These are phyloP conservation scores for Ptychobarbus kaznakovi DNA, from an alignment of 2,797 vertebrate species.

Conservation along the genomic window DNA sequence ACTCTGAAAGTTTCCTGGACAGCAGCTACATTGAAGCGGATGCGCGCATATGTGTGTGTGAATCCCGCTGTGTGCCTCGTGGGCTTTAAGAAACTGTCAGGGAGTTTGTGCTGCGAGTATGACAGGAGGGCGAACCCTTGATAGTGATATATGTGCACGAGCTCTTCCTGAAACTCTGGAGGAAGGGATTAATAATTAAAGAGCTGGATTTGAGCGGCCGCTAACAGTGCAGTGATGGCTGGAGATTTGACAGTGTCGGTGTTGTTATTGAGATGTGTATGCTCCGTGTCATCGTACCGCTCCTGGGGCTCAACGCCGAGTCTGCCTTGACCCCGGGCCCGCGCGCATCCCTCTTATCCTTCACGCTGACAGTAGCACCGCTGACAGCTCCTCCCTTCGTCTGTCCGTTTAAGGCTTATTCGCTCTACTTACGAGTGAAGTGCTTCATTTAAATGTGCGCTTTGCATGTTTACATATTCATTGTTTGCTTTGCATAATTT, in stretches of 20 bases:
- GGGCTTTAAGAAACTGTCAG: conserved; percentile 76
- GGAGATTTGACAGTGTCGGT: conserved; percentile 66
- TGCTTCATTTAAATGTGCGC: background rate
- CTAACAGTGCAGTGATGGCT: conserved; percentile 66
- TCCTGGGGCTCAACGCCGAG: conserved; percentile 61
- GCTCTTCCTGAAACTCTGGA: conserved; percentile 62
- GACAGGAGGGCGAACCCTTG: conserved; percentile 65
- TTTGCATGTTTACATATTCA: conserved; percentile 32
- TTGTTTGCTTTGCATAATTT: conserved; percentile 37
- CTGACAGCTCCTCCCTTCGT: conserved; percentile 49
- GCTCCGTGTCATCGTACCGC: conserved; percentile 66
- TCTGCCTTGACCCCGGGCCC: conserved; percentile 70
- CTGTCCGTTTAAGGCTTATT: background rate
- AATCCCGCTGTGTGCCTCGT: conserved; percentile 31
- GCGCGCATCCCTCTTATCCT: conserved; percentile 65
- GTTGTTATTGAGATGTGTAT: conserved; percentile 69
- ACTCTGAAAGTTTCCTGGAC: conserved; percentile 59
- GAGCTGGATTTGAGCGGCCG: conserved; percentile 64
- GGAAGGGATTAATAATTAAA: conserved; percentile 80
- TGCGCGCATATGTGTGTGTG: conserved; percentile 41
- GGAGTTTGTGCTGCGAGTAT: conserved; percentile 72
- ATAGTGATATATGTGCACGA: conserved; percentile 63
- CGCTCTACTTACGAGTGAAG: background rate
- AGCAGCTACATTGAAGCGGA: conserved; percentile 34
- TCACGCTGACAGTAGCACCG: conserved; percentile 61